Percentiles rank a stretch among this genome's conserved stretches.
Evolutionary conservation across 2,113 vertebrate species (phyloP).

Genomic region (Chionomys nivalis): DNA sequence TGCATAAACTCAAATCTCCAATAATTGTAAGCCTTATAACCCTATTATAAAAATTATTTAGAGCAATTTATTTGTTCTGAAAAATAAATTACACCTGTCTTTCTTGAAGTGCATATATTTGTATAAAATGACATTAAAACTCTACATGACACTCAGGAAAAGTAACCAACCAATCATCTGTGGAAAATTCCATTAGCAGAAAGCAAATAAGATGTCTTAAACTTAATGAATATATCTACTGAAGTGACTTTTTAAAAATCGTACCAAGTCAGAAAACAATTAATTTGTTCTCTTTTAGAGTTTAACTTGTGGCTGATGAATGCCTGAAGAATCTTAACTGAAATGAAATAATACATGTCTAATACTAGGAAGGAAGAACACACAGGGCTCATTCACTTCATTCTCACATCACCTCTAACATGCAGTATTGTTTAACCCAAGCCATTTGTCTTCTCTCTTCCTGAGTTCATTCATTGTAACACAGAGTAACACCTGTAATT

Average conservation of each 20-base stretch:
- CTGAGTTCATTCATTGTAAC: neutral
- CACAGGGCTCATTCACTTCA: neutral
- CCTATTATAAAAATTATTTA: conserved; percentile 50
- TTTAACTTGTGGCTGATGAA: conserved; percentile 31
- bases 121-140: conserved; percentile 78
- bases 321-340: conserved; percentile 1
- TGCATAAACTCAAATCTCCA: neutral
- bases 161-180: conserved; percentile 72
- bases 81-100: conserved; percentile 64
- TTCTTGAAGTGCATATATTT: conserved; percentile 74
- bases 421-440: neutral
- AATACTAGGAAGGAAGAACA: neutral
- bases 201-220: conserved; percentile 67
- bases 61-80: conserved; percentile 61
- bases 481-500: neutral
- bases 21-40: neutral
- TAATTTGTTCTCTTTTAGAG: conserved; percentile 42
- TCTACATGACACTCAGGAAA: conserved; percentile 58
- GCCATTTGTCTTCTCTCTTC: neutral
- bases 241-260: neutral
- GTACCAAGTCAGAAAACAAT: conserved; percentile 46
- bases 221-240: conserved; percentile 75
- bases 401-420: neutral
- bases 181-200: conserved; percentile 78
- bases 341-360: neutral